Evolutionary conservation across 1,140 invertebrate species (phyloP).

Genomic region (Papilio aristodemus): DNA sequence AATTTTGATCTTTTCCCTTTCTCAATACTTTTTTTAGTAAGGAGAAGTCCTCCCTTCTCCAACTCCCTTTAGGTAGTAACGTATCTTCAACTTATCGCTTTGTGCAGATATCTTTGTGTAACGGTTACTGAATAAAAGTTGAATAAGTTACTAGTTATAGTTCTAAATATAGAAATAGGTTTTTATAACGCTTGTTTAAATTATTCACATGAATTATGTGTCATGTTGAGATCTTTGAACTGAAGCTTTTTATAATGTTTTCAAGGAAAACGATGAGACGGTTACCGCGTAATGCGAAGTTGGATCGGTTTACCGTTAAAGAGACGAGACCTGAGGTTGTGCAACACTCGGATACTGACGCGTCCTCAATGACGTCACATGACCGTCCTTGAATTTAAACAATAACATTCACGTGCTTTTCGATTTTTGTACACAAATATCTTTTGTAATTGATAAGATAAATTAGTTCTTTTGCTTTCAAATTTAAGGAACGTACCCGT

Average conservation of each 20-base stretch:
- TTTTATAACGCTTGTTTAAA: neutral
- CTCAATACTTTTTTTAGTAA: no score
- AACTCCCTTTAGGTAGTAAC: no score
- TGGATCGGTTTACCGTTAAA: conserved; percentile 34
- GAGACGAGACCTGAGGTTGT: conserved; percentile 11
- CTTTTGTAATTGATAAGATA: neutral
- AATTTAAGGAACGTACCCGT: no score
- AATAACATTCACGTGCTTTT: conserved; percentile 5
- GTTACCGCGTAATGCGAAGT: conserved; percentile 22
- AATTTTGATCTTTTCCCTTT: no score
- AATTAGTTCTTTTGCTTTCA: neutral
- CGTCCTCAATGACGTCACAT: conserved; percentile 10
- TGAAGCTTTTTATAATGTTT: neutral
- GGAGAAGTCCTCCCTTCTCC: no score
- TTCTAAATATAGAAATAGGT: no score
- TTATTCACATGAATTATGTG: neutral
- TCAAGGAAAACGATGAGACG: conserved; percentile 15
- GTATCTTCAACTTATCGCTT: no score
- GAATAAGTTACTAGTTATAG: no score
- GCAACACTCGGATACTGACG: neutral
- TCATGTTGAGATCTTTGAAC: neutral
- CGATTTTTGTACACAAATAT: neutral
- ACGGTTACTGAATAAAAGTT: no score
- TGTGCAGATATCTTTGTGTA: no score
- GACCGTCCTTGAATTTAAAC: conserved; percentile 19